Base-by-base conservation (phyloP, 2,113 vertebrate genomes). In the Corythaeola cristata region DNA sequence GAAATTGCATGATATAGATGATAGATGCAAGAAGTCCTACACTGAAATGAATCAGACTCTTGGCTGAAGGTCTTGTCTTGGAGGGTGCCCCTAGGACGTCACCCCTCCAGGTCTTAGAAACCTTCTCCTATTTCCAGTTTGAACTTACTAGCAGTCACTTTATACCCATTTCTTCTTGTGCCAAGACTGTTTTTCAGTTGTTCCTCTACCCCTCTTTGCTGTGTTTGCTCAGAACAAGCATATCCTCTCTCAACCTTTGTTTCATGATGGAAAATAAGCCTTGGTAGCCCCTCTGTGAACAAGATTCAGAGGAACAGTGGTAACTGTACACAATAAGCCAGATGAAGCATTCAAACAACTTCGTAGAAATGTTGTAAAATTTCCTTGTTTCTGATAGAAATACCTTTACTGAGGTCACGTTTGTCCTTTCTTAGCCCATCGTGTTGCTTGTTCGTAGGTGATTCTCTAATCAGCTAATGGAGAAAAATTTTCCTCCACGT, bases 1-100 rank as follows among this genome's bases (percentile, higher is more conserved):
- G 79, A 93, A 95, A 95, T 93, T 84, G 33, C 37, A 19, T 6
- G 62, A 77, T 23, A 20, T 32, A 47, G 79, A 90, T 88, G 83
- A 92, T 58, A 66, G 45, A 95, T 88, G 47, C 72, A 94, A 93
- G 67, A 92, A 85, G 41, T 66, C 50, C 21, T 45, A 3, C 32
- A 15, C 27, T 85, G 67, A 62, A 88, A 66, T 73, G n/a, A 94
- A 41, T 62, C 75, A 79, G 27, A n/a, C 33, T n/a, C 63, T 90
- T 91, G 75, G 88, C 88, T 90, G 33, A 3, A 5, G 47, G 50
- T 88, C 13, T 73, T 58, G 67, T 85, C 16, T 49, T 53, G 82
- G 62, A 71, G 78, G 49, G 27, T 8, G 27, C 3, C 32, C 26
- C 35, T 49, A 45, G 41, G 50, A 63, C 28, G 33, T 39, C 63